Base-by-base conservation (phyloP, 2,888 invertebrate species). In the Drosophila yooni region DNA sequence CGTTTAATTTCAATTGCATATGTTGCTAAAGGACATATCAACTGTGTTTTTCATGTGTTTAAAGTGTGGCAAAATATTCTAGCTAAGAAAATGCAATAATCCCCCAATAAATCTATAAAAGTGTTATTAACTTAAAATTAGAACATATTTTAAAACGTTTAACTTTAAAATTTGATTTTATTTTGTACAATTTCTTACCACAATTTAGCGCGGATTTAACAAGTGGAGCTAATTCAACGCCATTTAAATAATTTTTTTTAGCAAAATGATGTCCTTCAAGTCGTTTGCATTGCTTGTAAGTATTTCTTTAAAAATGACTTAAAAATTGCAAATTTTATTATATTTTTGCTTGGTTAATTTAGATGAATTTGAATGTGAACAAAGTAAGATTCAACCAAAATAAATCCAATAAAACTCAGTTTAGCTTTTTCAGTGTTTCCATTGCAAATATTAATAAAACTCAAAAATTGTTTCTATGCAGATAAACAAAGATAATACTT, bases 201-300 rank as follows among this genome's bases (percentile, higher is more conserved):
- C 15, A 62, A 68, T 78, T 66, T 81, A 80, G 82, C 64, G 43
- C 34, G 61, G 58, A 66, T 66, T 70, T 40, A 31, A 10, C 59
- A 33, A 36, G 64, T 65, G 63, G 61, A 78, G n/a, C 40, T 53
- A 51, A 65, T 34, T 59, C 21, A 57, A 57, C 54, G 67, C 56
- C 70, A 68, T 74, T 70, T 43, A 53, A 48, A 66, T 40, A 70
- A 63, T 60, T 69, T 34, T 34, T 36, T 53, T 27, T 13, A 70
- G 5, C 69, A 89, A 77, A 65, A 90, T 90, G 90, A 79, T 85
- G 81, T 90, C 87, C 76, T 78, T 82, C 60, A 88, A 90, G 76
- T 76, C 85, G 38, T 75, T 85, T 80, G 71, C 78, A 64, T 62
- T 82, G 74, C 74, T 88, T 78, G 90, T 90, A 74, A 90, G 90